Percentiles rank a stretch among this genome's conserved stretches.
Conservation (phyloP, 2,888 invertebrate species). For the Heliconius hortense region DNA sequence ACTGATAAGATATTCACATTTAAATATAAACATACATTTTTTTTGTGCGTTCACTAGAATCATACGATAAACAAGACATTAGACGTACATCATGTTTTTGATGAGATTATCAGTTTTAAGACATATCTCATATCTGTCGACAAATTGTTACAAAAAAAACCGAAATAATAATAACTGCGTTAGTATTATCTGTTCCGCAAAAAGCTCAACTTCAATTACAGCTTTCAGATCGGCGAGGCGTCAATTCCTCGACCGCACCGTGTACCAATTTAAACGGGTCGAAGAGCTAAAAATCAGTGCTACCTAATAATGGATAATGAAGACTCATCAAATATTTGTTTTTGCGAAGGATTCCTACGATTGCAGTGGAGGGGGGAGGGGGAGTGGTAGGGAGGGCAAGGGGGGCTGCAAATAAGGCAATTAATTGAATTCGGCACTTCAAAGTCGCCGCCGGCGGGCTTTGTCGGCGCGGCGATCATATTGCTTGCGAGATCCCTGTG, state of each 20-base stretch:
- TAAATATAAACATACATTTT: conserved; percentile 41
- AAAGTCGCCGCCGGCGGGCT: conserved; percentile 72
- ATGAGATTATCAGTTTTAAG: background rate
- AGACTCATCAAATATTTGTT: conserved; percentile 78
- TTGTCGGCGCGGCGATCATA: conserved; percentile 76
- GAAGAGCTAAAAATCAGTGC: conserved; percentile 55
- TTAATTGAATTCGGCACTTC: conserved; percentile 81
- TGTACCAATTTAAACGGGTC: conserved; percentile 28
- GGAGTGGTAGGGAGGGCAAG: too few species aligned
- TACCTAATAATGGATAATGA: conserved; percentile 78
- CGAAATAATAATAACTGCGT: background rate
- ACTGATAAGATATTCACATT: conserved; percentile 63
- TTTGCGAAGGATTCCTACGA: conserved; percentile 73
- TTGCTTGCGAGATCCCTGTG: conserved; percentile 49
- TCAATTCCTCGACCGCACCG: conserved; percentile 17
- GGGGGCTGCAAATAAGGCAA: conserved; percentile 72
- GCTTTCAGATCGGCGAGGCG: conserved; percentile 18
- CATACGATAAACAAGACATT: conserved; percentile 2
- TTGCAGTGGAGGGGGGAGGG: conserved; percentile 60
- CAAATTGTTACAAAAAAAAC: background rate
- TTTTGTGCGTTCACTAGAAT: conserved; percentile 10
- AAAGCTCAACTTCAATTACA: conserved; percentile 12
- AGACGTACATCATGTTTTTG: background rate
- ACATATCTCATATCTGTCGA: background rate
- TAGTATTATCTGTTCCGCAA: background rate